Conservation (phyloP, 2,113 vertebrate species). For the Oceanites oceanicus region DNA sequence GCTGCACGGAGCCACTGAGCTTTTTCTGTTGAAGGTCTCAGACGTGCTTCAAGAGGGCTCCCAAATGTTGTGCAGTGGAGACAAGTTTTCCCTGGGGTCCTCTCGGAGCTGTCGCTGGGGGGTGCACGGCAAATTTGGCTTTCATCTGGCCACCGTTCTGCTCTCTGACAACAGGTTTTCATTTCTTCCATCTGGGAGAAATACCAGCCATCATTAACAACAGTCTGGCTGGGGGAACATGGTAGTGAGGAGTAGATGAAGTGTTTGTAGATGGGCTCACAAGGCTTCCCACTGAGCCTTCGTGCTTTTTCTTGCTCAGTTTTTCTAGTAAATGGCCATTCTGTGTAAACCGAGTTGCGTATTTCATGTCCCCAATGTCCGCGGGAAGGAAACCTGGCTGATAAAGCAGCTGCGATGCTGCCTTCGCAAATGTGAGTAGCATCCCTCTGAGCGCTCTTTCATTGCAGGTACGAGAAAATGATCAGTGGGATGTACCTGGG, state of each 20-base stretch:
- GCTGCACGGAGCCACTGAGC: not conserved
- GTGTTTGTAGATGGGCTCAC: not conserved
- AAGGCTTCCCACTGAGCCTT: not conserved
- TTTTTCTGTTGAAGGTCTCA: not conserved
- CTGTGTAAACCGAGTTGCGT: rapidly evolving
- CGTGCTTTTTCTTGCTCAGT: not conserved
- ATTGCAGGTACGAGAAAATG: no score
- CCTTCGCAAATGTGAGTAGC: not conserved
- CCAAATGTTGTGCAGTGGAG: not conserved
- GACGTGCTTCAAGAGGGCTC: not conserved
- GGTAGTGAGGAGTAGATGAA: not conserved
- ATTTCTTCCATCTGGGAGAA: not conserved
- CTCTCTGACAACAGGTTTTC: not conserved
- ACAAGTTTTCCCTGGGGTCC: not conserved
- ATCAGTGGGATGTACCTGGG: no score
- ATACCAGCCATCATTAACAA: not conserved
- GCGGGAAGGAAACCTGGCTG: not conserved
- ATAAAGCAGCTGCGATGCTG: not conserved
- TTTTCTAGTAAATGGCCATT: not conserved
- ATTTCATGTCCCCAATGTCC: not conserved
- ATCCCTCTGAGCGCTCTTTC: not conserved
- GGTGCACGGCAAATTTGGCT: not conserved
- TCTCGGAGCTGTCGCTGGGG: not conserved
- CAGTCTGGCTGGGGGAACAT: not conserved
- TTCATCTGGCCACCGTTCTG: not conserved